Base-by-base conservation (phyloP, 1,140 invertebrate species). In the Ips typographus region DNA sequence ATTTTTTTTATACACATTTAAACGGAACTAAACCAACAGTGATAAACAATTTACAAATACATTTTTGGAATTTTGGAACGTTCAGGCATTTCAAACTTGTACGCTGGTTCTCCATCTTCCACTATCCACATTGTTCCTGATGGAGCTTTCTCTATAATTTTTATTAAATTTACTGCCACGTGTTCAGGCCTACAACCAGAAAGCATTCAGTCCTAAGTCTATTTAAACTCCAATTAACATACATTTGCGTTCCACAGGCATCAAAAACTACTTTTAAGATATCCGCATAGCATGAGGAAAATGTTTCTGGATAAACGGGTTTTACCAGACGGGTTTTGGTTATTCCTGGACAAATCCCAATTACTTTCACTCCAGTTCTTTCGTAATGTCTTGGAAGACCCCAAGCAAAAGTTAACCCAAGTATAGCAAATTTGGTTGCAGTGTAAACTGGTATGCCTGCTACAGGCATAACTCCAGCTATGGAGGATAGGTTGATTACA, bases 401-500 rank as follows among this genome's bases (percentile, higher is more conserved):
- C 44, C 44, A 49, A 8, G 44, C 3, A 6, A 3, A 2, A 8
- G 44, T 49, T 3, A 49, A 1, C 7, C 44, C 44, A 3, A 8
- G 44, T 49, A 49, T 22, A 22, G 22, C 7, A 49, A 49, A 49
- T 49, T 49, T 49, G 44, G 44, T 49, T 1, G 44, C 44, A 49
- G 44, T 49, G 44, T 49, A 49, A 49, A 49, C 3, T 6, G 3
- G 1, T 8, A 49, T 49, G 22, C 44, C 44, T 8, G 3, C 39
- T 55, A 47, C 70, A 7, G n/a, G 39, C n/a, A 56, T 53, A 37
- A 73, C 36, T 44, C 71, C 75, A 4, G 68, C 61, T 40, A 73
- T 68, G 1, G 76, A 76, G 5, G 75, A 56, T 42, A 76, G 70
- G 56, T 77, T 77, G 0, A 77, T 66, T 8, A 77, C 73, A 4